A percentile compares a stretch with the other conserved stretches of the same genome.
These are phyloP conservation scores for Leptopilina boulardi DNA, from an alignment of 1,140 invertebrate species.

Conservation along the genomic window DNA sequence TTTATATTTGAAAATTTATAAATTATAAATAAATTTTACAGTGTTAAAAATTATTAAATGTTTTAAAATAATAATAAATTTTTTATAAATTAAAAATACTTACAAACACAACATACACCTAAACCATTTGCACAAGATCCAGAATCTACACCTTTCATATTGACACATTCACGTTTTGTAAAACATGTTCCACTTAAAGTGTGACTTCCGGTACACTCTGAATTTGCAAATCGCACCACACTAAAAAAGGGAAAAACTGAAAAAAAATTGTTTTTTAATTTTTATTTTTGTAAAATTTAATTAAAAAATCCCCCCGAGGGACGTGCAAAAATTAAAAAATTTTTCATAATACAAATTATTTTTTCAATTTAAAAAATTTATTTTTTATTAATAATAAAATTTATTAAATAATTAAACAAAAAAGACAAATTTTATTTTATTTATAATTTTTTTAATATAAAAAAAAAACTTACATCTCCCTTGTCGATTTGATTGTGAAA, in stretches of 20 bases:
- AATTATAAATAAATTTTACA: constrained; percentile 41
- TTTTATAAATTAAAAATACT: constrained; percentile 72
- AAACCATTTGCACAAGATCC: constrained; percentile 83
- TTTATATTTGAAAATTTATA: not conserved
- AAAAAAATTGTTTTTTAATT: constrained; percentile 41
- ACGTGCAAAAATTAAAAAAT: not conserved
- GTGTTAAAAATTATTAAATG: constrained; percentile 1
- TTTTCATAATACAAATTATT: too few species aligned
- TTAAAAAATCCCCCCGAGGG: constrained; percentile 16
- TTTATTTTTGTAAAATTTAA: not conserved
- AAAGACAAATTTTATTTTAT: not conserved
- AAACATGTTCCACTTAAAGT: constrained; percentile 85
- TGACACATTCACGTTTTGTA: constrained; percentile 84
- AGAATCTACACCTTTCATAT: constrained; percentile 81
- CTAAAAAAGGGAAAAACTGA: constrained; percentile 83
- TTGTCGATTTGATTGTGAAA: constrained; percentile 32
- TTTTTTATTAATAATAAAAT: too few species aligned
- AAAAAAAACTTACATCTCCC: constrained; percentile 52
- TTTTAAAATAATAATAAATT: not conserved
- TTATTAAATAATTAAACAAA: not conserved
- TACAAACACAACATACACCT: constrained; percentile 87
- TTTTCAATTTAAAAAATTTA: too few species aligned
- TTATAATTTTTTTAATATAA: not conserved
- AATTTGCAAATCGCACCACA: constrained; percentile 84
- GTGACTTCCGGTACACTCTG: constrained; percentile 80